Base-by-base conservation (phyloP, 2,113 vertebrate species). In the Dendropsophus ebraccatus region DNA sequence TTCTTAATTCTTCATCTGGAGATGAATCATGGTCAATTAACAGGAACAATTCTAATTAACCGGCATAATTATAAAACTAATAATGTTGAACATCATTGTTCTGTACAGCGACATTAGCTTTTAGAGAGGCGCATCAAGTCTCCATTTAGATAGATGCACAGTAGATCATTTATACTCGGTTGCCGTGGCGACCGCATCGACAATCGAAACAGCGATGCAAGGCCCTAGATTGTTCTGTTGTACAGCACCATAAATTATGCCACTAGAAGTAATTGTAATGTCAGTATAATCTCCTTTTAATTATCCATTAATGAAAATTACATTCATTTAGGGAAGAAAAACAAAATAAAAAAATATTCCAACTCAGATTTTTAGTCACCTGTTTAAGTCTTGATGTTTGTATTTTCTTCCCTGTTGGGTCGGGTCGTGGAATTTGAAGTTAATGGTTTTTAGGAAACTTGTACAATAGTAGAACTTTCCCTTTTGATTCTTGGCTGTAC, bases 61-160 rank as follows among this genome's bases (percentile, higher is more conserved):
- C 89, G 93, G 90, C 91, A 94, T 95, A 94, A 95, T 95, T 94
- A 94, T 94, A 94, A 95, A 95, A 94, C 93, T 94, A 95, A 95
- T 95, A 95, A 94, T 92, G 92, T 94, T 93, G 92, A 94, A 93
- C 92, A 93, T 94, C 92, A 93, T 94, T 94, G 93, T 93, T 93
- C 92, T 90, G 91, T 92, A 92, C 92, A 91, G 91, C 87, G 90
- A 91, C 92, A 93, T 93, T 94, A 93, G 92, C 91, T 91, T 91
- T 94, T 93, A 93, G 91, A 91, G 92, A 90, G 92, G 92, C 93
- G 91, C 92, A 93, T 94, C 93, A 92, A 91, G 91, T 88, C 90
- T 92, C 92, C 91, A 94, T 95, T 95, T 94, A 91, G 91, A 91
- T 91, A 92, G 91, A 83, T 89, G 87, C 91, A 50, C 89, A 89